Conservation (phyloP, 2,113 vertebrate genomes). For the Hirundichthys speculiger region DNA sequence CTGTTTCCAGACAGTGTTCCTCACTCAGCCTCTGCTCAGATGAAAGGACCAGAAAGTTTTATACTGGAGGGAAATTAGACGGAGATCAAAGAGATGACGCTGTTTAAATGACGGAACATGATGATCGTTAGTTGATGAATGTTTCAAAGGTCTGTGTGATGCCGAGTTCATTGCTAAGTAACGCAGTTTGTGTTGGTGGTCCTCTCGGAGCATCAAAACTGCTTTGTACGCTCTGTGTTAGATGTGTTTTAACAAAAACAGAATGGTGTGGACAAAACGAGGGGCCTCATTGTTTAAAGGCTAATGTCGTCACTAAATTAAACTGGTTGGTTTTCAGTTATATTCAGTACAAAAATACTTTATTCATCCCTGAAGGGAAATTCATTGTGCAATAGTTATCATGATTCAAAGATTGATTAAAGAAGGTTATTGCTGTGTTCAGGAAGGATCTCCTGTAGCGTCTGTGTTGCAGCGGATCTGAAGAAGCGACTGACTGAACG, state of each 20-base stretch:
- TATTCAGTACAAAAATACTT: background rate
- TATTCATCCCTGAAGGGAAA: no score
- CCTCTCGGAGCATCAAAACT: background rate
- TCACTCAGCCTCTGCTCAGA: constrained; percentile 47
- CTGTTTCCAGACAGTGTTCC: constrained; percentile 54
- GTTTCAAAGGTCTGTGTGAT: constrained; percentile 34
- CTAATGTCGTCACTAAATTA: background rate
- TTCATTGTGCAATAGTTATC: no score
- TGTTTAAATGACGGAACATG: constrained; percentile 53
- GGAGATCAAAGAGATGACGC: constrained; percentile 55
- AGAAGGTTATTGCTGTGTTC: no score
- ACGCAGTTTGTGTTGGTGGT: constrained; percentile 4
- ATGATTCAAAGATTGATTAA: no score
- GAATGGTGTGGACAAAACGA: background rate
- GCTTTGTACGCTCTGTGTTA: background rate
- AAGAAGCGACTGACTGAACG: no score
- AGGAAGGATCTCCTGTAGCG: no score
- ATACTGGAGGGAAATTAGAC: constrained; percentile 30
- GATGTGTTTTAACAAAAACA: background rate
- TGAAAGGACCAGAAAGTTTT: constrained; percentile 68
- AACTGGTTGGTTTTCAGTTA: background rate
- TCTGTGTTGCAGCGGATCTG: no score
- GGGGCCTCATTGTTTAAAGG: background rate
- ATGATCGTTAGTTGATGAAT: constrained; percentile 42
- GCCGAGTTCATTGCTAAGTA: constrained; percentile 35